Evolutionary conservation across 2,113 vertebrate species (phyloP).

Genomic region (Oncorhynchus keta): DNA sequence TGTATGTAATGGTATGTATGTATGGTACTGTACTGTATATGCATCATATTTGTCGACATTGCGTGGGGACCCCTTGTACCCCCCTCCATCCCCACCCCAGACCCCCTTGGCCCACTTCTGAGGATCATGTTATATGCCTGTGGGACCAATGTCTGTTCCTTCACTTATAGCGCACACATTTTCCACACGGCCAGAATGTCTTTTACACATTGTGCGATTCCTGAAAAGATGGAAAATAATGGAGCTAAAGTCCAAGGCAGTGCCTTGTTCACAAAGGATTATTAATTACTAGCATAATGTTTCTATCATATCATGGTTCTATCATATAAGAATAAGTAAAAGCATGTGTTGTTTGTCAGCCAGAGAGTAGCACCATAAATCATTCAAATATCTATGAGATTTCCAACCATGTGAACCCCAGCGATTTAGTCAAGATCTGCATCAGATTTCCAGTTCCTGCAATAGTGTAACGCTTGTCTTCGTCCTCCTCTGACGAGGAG

Average conservation of each 20-base stretch:
- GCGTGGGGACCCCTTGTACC: not conserved
- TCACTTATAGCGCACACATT: conserved; percentile 44
- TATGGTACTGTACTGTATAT: no score
- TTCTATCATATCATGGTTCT: conserved; percentile 41
- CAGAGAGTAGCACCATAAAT: conserved; percentile 38
- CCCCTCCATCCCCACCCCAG: conserved; percentile 2
- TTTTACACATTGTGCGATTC: conserved; percentile 48
- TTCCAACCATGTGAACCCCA: not conserved
- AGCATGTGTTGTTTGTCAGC: conserved; percentile 53
- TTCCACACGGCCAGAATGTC: conserved; percentile 41
- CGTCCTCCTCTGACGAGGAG: no score
- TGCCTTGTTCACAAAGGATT: conserved; percentile 48
- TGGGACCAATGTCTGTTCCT: conserved; percentile 40
- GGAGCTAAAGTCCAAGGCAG: conserved; percentile 31
- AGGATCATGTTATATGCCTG: conserved; percentile 53
- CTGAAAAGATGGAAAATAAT: conserved; percentile 45
- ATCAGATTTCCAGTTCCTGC: not conserved
- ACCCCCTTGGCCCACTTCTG: conserved; percentile 13
- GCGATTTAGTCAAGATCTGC: not conserved
- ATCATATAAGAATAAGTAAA: conserved; percentile 32
- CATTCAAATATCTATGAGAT: conserved; percentile 7
- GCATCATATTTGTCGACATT: no score
- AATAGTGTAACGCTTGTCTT: not conserved
- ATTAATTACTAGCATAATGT: conserved; percentile 40
- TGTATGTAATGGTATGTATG: no score